phyloP scores from a whole-genome alignment of 2,113 vertebrate species.

The Dipodomys spectabilis region DNA sequence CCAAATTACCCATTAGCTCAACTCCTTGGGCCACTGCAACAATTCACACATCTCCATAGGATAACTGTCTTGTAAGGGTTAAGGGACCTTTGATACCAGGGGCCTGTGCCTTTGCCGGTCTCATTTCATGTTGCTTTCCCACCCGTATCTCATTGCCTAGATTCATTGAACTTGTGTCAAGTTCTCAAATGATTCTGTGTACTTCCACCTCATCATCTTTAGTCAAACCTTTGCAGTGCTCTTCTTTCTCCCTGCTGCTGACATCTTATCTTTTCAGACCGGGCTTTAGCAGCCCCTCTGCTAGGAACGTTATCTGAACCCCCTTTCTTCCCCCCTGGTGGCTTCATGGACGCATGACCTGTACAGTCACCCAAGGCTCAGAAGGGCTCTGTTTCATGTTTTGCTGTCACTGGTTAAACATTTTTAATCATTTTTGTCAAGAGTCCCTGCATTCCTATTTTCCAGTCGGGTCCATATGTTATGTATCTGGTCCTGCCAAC shows the following conservation, averaged over 20 bases:
- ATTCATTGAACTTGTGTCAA: not conserved
- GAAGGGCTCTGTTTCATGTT: not conserved
- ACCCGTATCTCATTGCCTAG: not conserved
- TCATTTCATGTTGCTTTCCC: not conserved
- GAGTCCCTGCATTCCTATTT: not conserved
- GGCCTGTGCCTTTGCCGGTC: not conserved
- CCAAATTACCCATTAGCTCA: not conserved
- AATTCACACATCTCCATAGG: not conserved
- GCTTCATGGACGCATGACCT: not conserved
- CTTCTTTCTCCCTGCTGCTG: not conserved
- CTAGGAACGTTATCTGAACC: not conserved
- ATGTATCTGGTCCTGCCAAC: not conserved
- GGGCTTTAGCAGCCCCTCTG: not conserved
- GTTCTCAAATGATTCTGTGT: not conserved
- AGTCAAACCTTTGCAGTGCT: not conserved
- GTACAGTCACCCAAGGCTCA: not conserved
- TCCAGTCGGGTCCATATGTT: not conserved
- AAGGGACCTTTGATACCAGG: not conserved
- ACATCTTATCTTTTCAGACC: not conserved
- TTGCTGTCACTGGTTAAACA: not conserved
- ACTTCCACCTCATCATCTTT: not conserved
- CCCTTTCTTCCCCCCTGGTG: no score
- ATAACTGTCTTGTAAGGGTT: not conserved
- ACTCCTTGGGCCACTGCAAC: not conserved
- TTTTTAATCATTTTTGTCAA: not conserved